phyloP scores from a whole-genome alignment of 2,888 invertebrate genomes.

The Atrina japonica region DNA sequence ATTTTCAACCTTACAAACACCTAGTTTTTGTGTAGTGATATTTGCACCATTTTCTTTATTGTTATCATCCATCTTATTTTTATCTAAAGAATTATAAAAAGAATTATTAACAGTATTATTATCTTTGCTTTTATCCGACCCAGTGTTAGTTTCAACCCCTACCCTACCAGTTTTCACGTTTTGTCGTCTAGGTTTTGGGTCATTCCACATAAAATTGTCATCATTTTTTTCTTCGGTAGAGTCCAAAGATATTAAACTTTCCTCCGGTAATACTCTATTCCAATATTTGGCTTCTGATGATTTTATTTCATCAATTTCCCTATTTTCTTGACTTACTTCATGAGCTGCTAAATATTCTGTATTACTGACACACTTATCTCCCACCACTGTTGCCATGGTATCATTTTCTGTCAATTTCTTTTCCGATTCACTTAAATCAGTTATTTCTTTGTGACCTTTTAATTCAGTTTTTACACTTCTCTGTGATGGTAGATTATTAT shows the following conservation, averaged over 20 bases:
- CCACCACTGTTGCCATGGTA: too few relatives aligned
- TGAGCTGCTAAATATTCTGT: background rate
- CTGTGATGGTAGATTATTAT: too few relatives aligned
- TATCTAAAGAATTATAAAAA: too few relatives aligned
- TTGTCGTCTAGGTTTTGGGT: conserved; percentile 27
- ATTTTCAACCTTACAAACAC: background rate
- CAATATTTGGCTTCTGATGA: conserved; percentile 11
- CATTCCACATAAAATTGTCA: conserved; percentile 29
- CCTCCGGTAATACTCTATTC: background rate
- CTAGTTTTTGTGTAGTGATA: background rate
- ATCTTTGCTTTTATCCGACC: too few relatives aligned
- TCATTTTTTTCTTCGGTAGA: background rate
- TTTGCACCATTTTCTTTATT: background rate
- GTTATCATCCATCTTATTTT: too few relatives aligned
- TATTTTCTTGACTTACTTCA: conserved; percentile 15
- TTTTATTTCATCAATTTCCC: background rate
- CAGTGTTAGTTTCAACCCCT: too few relatives aligned
- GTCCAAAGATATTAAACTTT: background rate
- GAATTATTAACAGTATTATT: too few relatives aligned
- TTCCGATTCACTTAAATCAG: background rate
- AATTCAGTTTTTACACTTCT: background rate
- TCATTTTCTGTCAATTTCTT: too few relatives aligned
- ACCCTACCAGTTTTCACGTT: background rate
- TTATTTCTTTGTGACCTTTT: too few relatives aligned
- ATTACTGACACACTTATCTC: conserved; percentile 9